phyloP scores from a whole-genome alignment of 2,888 invertebrate genomes.

The Athalia rosae region DNA sequence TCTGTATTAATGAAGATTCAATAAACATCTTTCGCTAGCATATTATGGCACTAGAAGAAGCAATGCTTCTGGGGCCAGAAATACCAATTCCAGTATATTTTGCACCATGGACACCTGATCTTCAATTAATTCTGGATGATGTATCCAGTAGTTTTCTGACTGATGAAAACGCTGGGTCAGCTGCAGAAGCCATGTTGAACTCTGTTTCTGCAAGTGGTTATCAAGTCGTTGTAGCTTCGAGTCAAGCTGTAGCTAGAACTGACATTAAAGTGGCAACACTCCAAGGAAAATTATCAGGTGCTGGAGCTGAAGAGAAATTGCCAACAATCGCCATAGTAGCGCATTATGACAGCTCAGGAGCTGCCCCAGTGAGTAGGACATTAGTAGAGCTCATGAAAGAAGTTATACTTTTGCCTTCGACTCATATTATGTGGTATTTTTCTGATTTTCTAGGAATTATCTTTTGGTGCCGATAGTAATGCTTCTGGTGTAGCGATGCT shows the following conservation, averaged over 20 bases:
- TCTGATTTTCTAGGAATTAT: slow-evolving; percentile 81
- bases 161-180: slow-evolving; percentile 85
- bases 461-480: slow-evolving; percentile 94
- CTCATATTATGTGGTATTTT: slow-evolving; percentile 44
- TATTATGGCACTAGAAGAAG: slow-evolving; percentile 86
- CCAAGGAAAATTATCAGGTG: slow-evolving; percentile 88
- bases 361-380: slow-evolving; percentile 86
- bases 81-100: slow-evolving; percentile 92
- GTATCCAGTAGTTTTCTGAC: slow-evolving; percentile 81
- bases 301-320: slow-evolving; percentile 81
- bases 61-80: slow-evolving; percentile 86
- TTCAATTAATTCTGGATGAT: slow-evolving; percentile 85
- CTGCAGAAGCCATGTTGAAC: slow-evolving; percentile 87
- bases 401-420: background rate
- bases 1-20: slow-evolving; percentile 21
- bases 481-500: slow-evolving; percentile 92
- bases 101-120: slow-evolving; percentile 82
- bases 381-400: background rate
- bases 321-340: slow-evolving; percentile 94
- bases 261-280: slow-evolving; percentile 92
- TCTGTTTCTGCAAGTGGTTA: slow-evolving; percentile 96
- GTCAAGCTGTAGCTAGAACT: slow-evolving; percentile 81
- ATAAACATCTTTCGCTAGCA: slow-evolving; percentile 75
- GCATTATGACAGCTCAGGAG: slow-evolving; percentile 93
- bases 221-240: slow-evolving; percentile 89